Evolutionary conservation across 2,797 vertebrate genomes (phyloP).

Genomic region (Onychomys arenicola): DNA sequence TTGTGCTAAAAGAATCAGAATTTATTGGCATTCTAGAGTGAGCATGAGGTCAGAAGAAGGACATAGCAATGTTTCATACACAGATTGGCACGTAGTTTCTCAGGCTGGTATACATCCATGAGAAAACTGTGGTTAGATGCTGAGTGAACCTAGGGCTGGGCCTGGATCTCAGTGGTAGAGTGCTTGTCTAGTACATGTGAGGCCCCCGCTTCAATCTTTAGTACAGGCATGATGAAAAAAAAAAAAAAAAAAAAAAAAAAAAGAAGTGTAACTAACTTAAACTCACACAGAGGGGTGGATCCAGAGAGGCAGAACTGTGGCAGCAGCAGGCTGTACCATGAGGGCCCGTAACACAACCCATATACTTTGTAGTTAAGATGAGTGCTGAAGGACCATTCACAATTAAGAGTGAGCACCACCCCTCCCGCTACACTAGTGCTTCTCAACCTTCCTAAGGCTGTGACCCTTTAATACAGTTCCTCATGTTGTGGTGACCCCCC

Average conservation of each 20-base stretch:
- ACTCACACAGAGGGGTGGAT: not conserved
- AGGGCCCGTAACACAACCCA: not conserved
- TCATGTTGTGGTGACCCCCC: not conserved
- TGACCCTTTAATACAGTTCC: not conserved
- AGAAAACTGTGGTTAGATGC: not conserved
- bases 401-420: conserved; percentile 18
- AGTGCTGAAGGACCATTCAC: conserved; percentile 21
- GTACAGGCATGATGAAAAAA: not conserved
- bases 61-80: not conserved
- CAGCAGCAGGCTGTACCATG: not conserved
- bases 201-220: not conserved
- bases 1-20: not conserved
- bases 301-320: not conserved
- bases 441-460: not conserved
- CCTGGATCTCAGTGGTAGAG: not conserved
- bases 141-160: not conserved
- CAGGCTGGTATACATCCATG: not conserved
- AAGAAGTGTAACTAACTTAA: not conserved
- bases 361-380: not conserved
- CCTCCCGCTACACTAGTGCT: not conserved
- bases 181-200: not conserved
- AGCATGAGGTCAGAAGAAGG: not conserved
- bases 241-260: too few relatives aligned
- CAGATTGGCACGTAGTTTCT: not conserved
- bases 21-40: not conserved